Evolutionary conservation across 2,888 invertebrate species (phyloP), one percentile per base, ranked within the genome.

Genomic region (Sphaerophoria rueppellii): DNA sequence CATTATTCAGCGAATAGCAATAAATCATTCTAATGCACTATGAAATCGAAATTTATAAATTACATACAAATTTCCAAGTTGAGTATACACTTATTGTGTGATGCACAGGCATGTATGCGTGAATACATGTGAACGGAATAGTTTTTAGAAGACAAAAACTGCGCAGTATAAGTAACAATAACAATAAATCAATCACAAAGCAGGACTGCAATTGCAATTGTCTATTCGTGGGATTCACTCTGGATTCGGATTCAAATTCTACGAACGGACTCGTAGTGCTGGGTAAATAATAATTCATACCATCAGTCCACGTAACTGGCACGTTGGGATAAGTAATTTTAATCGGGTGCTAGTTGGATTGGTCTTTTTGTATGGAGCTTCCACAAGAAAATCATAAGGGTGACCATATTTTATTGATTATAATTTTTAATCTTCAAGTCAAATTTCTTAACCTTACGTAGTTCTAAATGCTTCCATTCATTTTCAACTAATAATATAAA

Each of bases 11-110:
- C 32, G 37, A 82, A 24, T 24, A 24, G 24, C 1, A 67, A 82
- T 82, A 82, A 76, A 82, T 82, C 76, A 76, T 82, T 82, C 67
- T 67, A 82, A 76, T 82, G 76, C 72, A 65, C 54, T 71, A 76
- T 72, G 40, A 81, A 81, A 81, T 76, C 60, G 71, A 76, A 82
- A 82, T 82, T 72, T 72, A 72, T 71, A 82, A 72, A 80, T 58
- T 70, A 55, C 61, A 54, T 46, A 24, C 24, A 24, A 24, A 24
- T 24, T 24, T 24, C 24, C n/a, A n/a, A n/a, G n/a, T n/a, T n/a
- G n/a, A n/a, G n/a, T n/a, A n/a, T n/a, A n/a, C n/a, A n/a, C n/a
- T n/a, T n/a, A n/a, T n/a, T n/a, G 67, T 54, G 48, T 11, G 6
- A 43, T 40, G 4, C 9, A 40, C 43, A 12, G 5, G n/a, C 43